Evolutionary conservation across 2,888 invertebrate species (phyloP).

Genomic region (Epinotia brunnichana): DNA sequence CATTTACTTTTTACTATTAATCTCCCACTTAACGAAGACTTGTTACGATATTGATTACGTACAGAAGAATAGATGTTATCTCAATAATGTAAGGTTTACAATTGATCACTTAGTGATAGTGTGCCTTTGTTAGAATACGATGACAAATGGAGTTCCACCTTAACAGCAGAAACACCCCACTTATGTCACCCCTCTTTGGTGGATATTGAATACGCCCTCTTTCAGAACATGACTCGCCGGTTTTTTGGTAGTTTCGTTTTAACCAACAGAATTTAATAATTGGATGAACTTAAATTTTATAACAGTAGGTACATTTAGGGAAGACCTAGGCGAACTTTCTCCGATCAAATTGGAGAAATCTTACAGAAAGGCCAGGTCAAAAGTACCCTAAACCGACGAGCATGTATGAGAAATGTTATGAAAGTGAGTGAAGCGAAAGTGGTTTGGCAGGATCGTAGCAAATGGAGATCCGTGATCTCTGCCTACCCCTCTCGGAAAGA

Average conservation of each 20-base stretch:
- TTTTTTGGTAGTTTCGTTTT: background rate
- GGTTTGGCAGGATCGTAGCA: no score
- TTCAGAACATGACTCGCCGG: background rate
- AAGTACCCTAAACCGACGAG: no score
- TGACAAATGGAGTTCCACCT: slow-evolving; percentile 11
- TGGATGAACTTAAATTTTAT: no score
- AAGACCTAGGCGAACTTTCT: no score
- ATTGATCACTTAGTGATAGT: background rate
- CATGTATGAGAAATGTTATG: no score
- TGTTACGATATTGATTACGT: background rate
- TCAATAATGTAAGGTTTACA: background rate
- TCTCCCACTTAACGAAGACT: slow-evolving; percentile 17
- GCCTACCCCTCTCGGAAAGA: no score
- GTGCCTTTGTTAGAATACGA: background rate
- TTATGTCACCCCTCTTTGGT: background rate
- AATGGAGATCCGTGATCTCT: no score
- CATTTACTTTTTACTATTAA: slow-evolving; percentile 6
- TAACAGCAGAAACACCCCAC: background rate
- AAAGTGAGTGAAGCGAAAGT: no score
- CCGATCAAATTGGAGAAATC: no score
- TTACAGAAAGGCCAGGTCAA: no score
- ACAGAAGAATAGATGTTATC: background rate
- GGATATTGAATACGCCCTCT: slow-evolving; percentile 12
- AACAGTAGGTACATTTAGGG: no score
- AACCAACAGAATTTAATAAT: no score